Percentiles rank a stretch among this genome's conserved stretches.
phyloP scores from a whole-genome alignment of 2,797 vertebrate genomes.

The Acanthornis magna region DNA sequence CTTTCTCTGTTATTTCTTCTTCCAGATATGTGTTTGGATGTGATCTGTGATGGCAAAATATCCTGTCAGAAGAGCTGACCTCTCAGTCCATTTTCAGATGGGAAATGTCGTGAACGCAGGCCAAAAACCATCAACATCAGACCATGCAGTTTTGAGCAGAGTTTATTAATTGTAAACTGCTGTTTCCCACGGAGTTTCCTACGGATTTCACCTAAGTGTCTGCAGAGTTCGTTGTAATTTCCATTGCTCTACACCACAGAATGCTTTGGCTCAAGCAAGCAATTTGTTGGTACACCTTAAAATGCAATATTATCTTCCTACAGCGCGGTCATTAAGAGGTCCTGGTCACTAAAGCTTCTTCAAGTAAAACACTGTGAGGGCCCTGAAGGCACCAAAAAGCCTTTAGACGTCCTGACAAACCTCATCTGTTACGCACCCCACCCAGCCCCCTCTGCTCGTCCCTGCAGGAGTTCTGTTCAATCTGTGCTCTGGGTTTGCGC shows the following conservation, averaged over 20 bases:
- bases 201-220: not conserved
- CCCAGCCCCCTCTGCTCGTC: not conserved
- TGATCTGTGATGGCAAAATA: not conserved
- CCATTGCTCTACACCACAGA: not conserved
- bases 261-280: not conserved
- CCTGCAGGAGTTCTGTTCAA: not conserved
- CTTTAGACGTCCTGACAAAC: not conserved
- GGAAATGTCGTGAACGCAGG: not conserved
- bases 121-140: not conserved
- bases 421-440: too few relatives aligned
- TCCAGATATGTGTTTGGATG: not conserved
- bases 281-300: not conserved
- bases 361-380: not conserved
- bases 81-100: not conserved
- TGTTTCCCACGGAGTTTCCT: not conserved
- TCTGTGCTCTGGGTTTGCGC: rapidly evolving
- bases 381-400: not conserved
- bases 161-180: not conserved
- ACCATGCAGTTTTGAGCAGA: not conserved
- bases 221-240: not conserved
- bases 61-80: not conserved
- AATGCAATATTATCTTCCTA: not conserved
- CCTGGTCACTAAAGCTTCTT: not conserved
- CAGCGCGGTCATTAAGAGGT: not conserved
- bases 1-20: not conserved